These are phyloP conservation scores for Dorcus parallelipipedus DNA, from an alignment of 2,888 invertebrate species.

Conservation along the genomic window DNA sequence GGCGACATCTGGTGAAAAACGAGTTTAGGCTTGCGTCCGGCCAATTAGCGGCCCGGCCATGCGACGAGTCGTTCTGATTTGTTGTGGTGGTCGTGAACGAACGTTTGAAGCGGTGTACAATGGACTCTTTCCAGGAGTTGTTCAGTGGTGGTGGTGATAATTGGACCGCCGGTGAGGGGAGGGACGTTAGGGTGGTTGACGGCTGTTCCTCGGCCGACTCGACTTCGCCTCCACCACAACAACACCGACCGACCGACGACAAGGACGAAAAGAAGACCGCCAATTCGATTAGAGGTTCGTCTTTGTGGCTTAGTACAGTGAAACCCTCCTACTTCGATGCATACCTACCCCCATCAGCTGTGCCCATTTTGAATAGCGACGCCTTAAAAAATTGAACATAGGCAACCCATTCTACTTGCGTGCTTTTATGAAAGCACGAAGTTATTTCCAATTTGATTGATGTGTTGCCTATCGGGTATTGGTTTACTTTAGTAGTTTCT, in stretches of 20 bases:
- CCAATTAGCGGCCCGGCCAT: constrained; percentile 30
- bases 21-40: constrained; percentile 18
- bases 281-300: constrained; percentile 65
- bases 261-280: constrained; percentile 59
- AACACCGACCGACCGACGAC: constrained; percentile 27
- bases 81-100: constrained; percentile 25
- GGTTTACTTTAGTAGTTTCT: no score
- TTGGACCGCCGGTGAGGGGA: constrained; percentile 29
- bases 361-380: no score
- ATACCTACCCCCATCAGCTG: no score
- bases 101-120: constrained; percentile 38
- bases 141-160: constrained; percentile 44
- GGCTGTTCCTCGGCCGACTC: constrained; percentile 53
- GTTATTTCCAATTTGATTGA: no score
- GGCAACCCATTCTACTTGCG: no score
- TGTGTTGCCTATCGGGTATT: no score
- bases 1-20: no score
- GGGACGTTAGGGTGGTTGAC: constrained; percentile 23
- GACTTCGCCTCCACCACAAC: constrained; percentile 54
- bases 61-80: constrained; percentile 28
- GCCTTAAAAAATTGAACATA: no score
- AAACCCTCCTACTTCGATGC: no score
- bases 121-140: constrained; percentile 52
- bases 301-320: no score
- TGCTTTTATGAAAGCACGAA: no score